These are phyloP conservation scores for Prenolepis imparis DNA, from an alignment of 2,888 invertebrate species.

Conservation along the genomic window DNA sequence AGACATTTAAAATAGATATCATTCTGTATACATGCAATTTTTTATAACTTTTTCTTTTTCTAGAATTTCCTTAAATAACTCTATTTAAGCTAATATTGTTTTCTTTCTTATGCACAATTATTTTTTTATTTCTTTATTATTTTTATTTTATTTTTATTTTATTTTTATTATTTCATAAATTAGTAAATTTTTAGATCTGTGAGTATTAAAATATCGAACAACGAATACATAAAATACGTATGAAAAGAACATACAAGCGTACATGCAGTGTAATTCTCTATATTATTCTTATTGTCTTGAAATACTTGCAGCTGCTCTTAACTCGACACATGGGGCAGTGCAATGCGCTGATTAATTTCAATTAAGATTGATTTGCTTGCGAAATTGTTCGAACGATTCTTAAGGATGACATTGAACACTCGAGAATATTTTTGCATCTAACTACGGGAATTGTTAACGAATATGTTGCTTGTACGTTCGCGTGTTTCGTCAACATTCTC, in stretches of 20 bases:
- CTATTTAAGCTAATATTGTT: neutral
- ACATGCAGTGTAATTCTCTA: neutral
- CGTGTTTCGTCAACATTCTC: conserved; percentile 6
- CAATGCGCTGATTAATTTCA: conserved; percentile 70
- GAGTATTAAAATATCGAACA: neutral
- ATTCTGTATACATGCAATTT: neutral
- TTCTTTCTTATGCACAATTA: neutral
- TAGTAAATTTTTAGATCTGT: neutral
- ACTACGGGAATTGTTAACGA: neutral
- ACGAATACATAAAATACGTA: neutral
- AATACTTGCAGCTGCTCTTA: conserved; percentile 19
- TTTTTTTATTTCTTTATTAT: neutral
- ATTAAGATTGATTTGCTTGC: conserved; percentile 81
- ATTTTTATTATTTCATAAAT: neutral
- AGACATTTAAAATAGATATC: neutral
- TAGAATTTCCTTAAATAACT: neutral
- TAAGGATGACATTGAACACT: conserved; percentile 73
- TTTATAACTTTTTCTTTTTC: neutral
- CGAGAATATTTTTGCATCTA: conserved; percentile 18
- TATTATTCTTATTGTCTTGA: neutral
- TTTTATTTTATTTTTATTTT: neutral
- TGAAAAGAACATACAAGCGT: too few species aligned
- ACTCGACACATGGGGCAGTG: neutral
- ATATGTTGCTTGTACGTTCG: neutral
- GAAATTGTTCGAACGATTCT: conserved; percentile 77